Evolutionary conservation across 2,113 vertebrate species (phyloP).

Genomic region (Eupsittula cactorum): DNA sequence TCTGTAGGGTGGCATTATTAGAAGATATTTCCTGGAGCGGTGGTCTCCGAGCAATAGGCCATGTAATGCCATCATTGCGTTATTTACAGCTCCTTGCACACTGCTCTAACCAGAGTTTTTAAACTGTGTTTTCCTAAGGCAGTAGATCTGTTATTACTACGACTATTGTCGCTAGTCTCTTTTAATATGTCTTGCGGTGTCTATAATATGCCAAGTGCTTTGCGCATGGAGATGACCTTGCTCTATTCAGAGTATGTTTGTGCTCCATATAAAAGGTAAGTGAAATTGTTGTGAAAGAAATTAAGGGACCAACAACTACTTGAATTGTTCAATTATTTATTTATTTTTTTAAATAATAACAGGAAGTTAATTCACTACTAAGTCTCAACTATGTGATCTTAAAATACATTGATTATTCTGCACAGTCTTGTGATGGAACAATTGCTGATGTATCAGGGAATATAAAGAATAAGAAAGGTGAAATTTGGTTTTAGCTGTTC

Average conservation of each 20-base stretch:
- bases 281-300: neutral
- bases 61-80: slow-evolving; percentile 45
- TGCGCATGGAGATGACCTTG: neutral
- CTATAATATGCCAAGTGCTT: neutral
- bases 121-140: slow-evolving; percentile 55
- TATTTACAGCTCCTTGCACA: slow-evolving; percentile 51
- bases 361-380: neutral
- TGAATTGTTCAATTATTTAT: neutral
- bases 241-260: neutral
- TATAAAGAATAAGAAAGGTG: neutral
- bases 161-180: neutral
- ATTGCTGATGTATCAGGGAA: neutral
- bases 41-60: slow-evolving; percentile 24
- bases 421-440: neutral
- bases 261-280: neutral
- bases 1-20: slow-evolving; percentile 5
- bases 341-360: neutral
- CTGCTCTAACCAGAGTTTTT: slow-evolving; percentile 42
- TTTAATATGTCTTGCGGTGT: neutral
- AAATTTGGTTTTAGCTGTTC: neutral
- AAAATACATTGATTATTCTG: neutral
- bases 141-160: slow-evolving; percentile 23
- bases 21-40: neutral
- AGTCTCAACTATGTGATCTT: neutral
- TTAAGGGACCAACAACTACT: neutral